phyloP scores from a whole-genome alignment of 2,797 vertebrate genomes.

The Scarus forsteni region DNA sequence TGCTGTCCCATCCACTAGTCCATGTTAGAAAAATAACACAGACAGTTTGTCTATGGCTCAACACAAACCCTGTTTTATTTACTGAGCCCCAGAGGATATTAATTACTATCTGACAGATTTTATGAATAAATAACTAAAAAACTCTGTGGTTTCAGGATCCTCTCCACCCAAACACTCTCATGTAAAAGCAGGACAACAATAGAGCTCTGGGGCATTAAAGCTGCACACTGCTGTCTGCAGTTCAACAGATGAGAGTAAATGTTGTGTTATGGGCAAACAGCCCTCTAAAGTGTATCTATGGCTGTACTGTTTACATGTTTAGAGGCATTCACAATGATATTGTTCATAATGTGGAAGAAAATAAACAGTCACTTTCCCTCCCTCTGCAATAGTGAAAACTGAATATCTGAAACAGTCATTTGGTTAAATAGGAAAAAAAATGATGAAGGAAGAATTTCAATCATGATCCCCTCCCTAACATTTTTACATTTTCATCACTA shows the following conservation, averaged over 20 bases:
- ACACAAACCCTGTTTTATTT: slow-evolving; percentile 1
- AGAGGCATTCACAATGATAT: neutral
- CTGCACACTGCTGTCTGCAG: slow-evolving; percentile 8
- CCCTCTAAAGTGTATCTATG: slow-evolving; percentile 4
- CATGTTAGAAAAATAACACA: slow-evolving; percentile 60
- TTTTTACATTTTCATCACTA: neutral
- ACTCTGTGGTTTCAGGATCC: slow-evolving; percentile 3
- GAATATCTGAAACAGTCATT: neutral
- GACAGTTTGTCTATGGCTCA: slow-evolving; percentile 30
- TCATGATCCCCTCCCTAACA: neutral
- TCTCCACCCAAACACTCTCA: slow-evolving; percentile 14
- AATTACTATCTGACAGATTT: neutral
- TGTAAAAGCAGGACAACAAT: slow-evolving; percentile 3
- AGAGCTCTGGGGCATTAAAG: slow-evolving; percentile 8
- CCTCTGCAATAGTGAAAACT: neutral
- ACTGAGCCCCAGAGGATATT: neutral
- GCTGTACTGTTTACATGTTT: slow-evolving; percentile 1
- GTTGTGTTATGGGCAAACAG: slow-evolving; percentile 5
- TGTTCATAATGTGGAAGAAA: slow-evolving; percentile 1
- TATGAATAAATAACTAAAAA: slow-evolving; percentile 8
- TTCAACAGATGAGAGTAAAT: slow-evolving; percentile 2
- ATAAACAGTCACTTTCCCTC: slow-evolving; percentile 5
- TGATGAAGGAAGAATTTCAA: neutral
- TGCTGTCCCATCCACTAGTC: slow-evolving; percentile 52
- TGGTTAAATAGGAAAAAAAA: neutral